Conservation (phyloP, 2,888 invertebrate genomes). For the Operophtera brumata region DNA sequence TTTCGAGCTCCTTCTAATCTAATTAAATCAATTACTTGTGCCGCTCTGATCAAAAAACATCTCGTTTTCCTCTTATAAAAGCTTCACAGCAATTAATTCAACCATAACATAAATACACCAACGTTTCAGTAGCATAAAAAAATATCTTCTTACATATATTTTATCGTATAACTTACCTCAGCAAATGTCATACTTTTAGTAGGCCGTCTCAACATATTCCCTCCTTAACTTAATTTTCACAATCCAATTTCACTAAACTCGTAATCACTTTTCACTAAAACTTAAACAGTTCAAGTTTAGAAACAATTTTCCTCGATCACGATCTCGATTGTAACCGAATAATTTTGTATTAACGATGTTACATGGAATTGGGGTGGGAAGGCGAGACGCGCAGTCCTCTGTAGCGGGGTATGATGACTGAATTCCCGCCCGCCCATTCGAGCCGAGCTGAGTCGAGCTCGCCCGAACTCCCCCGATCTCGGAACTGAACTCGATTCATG, state of each 20-base stretch:
- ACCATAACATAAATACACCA: conserved; percentile 2
- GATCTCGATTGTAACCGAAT: conserved; percentile 34
- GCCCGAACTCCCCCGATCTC: conserved; percentile 47
- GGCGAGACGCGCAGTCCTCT: conserved; percentile 36
- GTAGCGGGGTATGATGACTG: conserved; percentile 56
- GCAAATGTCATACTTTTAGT: conserved; percentile 57
- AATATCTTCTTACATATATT: conserved; percentile 6
- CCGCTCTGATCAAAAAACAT: conserved; percentile 15
- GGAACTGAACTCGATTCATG: conserved; percentile 59
- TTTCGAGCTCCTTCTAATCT: conserved; percentile 21
- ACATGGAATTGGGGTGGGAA: conserved; percentile 40
- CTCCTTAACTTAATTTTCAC: conserved; percentile 61
- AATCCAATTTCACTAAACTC: conserved; percentile 61
- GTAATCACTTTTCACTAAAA: conserved; percentile 46
- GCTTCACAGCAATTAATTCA: conserved; percentile 6
- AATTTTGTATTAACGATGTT: conserved; percentile 62
- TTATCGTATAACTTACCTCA: conserved; percentile 51
- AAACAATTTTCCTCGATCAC: conserved; percentile 18
- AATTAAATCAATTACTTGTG: conserved; percentile 22
- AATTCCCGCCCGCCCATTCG: conserved; percentile 64
- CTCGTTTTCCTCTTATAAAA: conserved; percentile 7
- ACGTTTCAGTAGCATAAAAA: conserved; percentile 13
- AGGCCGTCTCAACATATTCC: conserved; percentile 62
- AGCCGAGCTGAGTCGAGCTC: conserved; percentile 49
- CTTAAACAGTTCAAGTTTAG: conserved; percentile 20